Base-by-base conservation (phyloP, 2,113 vertebrate species). In the Phylloscopus whistleri region DNA sequence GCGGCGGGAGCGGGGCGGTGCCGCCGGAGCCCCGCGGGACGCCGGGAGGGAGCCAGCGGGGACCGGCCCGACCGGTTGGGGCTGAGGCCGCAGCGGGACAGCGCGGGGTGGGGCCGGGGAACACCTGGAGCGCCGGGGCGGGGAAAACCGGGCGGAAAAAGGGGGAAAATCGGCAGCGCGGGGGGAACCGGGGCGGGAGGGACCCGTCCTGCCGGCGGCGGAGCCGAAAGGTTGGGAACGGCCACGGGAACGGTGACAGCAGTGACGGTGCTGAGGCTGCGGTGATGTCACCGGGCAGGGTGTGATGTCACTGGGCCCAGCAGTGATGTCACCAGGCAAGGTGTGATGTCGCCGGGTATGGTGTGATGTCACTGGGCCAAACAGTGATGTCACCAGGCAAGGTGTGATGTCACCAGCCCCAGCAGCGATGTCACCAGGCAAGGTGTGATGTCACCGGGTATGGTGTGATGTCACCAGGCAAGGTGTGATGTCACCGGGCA, bases 191-290 rank as follows among this genome's bases (percentile, higher is more conserved):
- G 35, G n/a, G 1, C 13, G 7, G 43, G n/a, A 24, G 6, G 10
- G 23, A 3, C 13, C 23, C 11, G 48, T 28, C 13, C 59, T 4
- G 60, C 37, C 0, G 23, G 17, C 7, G 39, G 24, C 4, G 6
- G 17, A 2, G 69, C 18, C n/a, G 0, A 4, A 12, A 7, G 7
- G 24, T 0, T 10, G 52, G 51, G 60, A 51, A 76, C 2, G 2
- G 52, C 1, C 35, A 12, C 0, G 1, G 78, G 28, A 15, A n/a
- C 5, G 21, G 41, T 0, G 31, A 14, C 76, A 15, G 31, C 19
- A 18, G 53, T 1, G 46, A 14, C 1, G 9, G 48, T 2, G 3
- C 27, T 5, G 39, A 26, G 58, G 39, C 39, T 14, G n/a, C 7
- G 30, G 7, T 4, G 53, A 39, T 3, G 44, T 13, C 69, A 64